Conservation (phyloP, 1,140 invertebrate species). For the Asobara japonica region DNA sequence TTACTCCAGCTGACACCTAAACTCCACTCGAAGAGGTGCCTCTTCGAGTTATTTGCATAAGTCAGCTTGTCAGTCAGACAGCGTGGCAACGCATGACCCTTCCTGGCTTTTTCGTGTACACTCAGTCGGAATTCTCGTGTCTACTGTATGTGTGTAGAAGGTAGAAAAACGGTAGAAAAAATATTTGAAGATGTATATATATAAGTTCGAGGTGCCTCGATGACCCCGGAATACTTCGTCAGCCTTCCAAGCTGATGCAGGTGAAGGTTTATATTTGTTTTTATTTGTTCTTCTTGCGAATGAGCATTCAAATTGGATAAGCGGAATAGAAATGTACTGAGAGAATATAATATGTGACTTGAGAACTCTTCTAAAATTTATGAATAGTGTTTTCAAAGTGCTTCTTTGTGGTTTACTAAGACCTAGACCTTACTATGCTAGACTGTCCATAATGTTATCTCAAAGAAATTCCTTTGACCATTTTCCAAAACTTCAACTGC, state of each 20-base stretch:
- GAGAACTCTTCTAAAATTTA: too few species aligned
- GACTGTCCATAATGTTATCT: too few species aligned
- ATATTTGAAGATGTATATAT: background rate
- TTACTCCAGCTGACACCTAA: slow-evolving; percentile 42
- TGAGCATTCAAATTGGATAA: background rate
- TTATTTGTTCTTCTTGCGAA: background rate
- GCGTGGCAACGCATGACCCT: slow-evolving; percentile 63
- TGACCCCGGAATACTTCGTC: background rate
- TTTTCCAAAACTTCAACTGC: background rate
- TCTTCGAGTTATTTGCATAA: slow-evolving; percentile 61
- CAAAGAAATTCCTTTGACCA: too few species aligned
- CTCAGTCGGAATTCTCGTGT: slow-evolving; percentile 11
- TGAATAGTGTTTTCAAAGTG: too few species aligned
- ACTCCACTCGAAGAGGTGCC: slow-evolving; percentile 13
- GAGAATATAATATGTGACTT: too few species aligned
- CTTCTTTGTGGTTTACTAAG: too few species aligned
- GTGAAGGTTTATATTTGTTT: background rate
- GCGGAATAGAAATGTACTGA: too few species aligned
- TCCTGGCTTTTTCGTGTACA: slow-evolving; percentile 54
- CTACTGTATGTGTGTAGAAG: slow-evolving; percentile 10
- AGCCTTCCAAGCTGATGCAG: background rate
- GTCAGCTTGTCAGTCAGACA: slow-evolving; percentile 66
- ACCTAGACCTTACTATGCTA: too few species aligned
- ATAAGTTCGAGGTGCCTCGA: background rate
- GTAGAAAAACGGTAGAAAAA: background rate